These are phyloP conservation scores for Leptopterna dolabrata DNA, from an alignment of 2,888 invertebrate species.

Conservation along the genomic window DNA sequence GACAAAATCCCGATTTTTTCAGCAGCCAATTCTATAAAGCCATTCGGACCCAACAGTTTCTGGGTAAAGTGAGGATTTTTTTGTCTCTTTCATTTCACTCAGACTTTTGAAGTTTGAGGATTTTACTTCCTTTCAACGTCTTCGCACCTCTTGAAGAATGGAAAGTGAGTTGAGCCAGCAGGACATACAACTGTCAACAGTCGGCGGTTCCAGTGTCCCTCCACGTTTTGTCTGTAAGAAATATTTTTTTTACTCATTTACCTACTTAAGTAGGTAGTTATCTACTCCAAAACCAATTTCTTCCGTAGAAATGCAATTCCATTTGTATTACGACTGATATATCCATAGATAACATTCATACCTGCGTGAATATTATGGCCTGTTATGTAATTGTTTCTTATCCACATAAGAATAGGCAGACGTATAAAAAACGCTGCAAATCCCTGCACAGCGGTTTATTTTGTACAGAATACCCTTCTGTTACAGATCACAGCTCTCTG, in stretches of 20 bases:
- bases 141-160: not conserved
- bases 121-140: not conserved
- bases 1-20: not conserved
- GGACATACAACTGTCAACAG: not conserved
- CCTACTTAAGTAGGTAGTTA: too few relatives aligned
- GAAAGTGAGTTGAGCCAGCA: not conserved
- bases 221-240: constrained; percentile 9
- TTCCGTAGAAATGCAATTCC: too few relatives aligned
- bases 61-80: not conserved
- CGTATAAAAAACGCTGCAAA: too few relatives aligned
- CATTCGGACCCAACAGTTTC: not conserved
- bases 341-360: too few relatives aligned
- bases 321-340: too few relatives aligned
- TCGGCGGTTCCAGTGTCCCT: not conserved
- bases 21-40: not conserved
- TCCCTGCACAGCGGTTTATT: too few relatives aligned
- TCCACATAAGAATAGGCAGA: too few relatives aligned
- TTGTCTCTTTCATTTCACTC: not conserved
- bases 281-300: too few relatives aligned
- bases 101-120: not conserved
- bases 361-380: too few relatives aligned
- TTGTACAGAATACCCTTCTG: too few relatives aligned
- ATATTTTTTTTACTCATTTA: not conserved
- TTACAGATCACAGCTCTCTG: too few relatives aligned
- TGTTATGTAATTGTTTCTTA: too few relatives aligned